Conservation (phyloP, 2,797 vertebrate genomes). For the Emys orbicularis region DNA sequence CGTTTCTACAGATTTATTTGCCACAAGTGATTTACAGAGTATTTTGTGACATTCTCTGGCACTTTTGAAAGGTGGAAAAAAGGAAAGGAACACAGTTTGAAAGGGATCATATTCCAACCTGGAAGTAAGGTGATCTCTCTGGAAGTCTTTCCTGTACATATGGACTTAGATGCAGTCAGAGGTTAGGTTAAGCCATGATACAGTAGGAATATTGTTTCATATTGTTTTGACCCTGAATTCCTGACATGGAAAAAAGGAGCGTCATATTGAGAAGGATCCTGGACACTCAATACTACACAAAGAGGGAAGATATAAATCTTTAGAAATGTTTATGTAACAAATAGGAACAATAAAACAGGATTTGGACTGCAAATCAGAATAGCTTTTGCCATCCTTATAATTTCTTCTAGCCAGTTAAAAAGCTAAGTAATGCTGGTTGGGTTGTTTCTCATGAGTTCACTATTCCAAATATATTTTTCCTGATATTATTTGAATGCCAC, state of each 20-base stretch:
- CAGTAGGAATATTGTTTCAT: background rate
- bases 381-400: background rate
- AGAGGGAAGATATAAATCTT: background rate
- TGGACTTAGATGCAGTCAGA: background rate
- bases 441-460: background rate
- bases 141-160: background rate
- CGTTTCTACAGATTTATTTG: conserved; percentile 13
- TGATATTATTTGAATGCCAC: background rate
- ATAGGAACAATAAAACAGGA: background rate
- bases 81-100: background rate
- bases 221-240: background rate
- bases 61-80: background rate
- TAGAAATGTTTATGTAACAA: background rate
- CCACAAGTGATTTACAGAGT: background rate
- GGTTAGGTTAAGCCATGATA: background rate
- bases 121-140: background rate
- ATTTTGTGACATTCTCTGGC: background rate
- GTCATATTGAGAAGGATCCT: background rate
- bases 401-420: background rate
- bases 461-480: background rate
- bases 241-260: background rate
- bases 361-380: background rate
- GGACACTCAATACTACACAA: background rate
- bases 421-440: background rate
- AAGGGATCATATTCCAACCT: background rate